Evolutionary conservation across 92 coral and sea anemone genomes (phyloP).

Genomic region (Virgularia gustaviana): DNA sequence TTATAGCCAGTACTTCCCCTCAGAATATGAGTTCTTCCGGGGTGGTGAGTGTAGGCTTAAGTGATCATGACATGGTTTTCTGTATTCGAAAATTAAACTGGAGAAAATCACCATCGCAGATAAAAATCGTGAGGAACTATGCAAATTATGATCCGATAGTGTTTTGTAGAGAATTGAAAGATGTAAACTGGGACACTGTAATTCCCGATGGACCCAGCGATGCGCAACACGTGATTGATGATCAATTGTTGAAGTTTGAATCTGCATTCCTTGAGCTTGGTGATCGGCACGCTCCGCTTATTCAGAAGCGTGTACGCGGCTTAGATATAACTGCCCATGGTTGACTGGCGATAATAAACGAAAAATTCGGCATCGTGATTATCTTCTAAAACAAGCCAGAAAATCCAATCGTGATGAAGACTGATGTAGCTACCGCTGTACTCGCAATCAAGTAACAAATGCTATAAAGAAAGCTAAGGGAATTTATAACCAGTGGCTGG

Average conservation of each 20-base stretch:
- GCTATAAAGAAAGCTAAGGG: slow-evolving; percentile 36
- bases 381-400: slow-evolving; percentile 16
- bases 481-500: slow-evolving; percentile 27
- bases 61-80: slow-evolving; percentile 11
- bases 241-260: slow-evolving; percentile 13
- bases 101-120: not conserved
- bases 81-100: slow-evolving; percentile 11
- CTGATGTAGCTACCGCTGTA: slow-evolving; percentile 38
- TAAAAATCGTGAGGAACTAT: slow-evolving; percentile 2
- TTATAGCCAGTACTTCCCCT: not conserved
- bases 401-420: slow-evolving; percentile 15
- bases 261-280: slow-evolving; percentile 11
- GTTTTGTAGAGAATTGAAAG: slow-evolving; percentile 29
- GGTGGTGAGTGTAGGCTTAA: not conserved
- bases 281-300: slow-evolving; percentile 41
- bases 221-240: not conserved
- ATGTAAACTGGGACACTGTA: slow-evolving; percentile 1
- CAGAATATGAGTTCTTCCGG: not conserved
- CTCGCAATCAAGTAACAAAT: slow-evolving; percentile 38
- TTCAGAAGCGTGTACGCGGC: slow-evolving; percentile 28
- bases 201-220: slow-evolving; percentile 16
- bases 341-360: slow-evolving; percentile 22
- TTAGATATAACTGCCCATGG: no score
- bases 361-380: slow-evolving; percentile 24
- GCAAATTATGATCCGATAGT: slow-evolving; percentile 40